phyloP scores from a whole-genome alignment of 1,140 invertebrate species.

The Drosophila azteca region DNA sequence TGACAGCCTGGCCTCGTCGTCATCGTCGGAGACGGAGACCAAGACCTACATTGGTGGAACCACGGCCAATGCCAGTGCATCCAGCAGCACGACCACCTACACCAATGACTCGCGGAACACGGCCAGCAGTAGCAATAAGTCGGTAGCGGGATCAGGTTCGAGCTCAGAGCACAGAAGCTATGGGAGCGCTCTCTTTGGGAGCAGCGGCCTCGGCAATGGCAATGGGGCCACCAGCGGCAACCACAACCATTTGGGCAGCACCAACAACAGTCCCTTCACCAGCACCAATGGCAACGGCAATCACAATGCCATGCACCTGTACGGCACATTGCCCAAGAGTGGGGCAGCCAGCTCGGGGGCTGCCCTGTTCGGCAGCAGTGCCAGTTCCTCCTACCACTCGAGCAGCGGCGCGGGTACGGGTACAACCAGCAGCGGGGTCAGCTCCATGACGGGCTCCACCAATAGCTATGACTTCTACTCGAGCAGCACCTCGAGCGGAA shows the following conservation, averaged over 20 bases:
- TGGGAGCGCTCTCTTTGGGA: constrained; percentile 64
- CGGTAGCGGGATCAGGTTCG: constrained; percentile 40
- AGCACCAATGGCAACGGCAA: constrained; percentile 66
- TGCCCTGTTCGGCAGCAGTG: constrained; percentile 55
- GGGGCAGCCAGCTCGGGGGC: constrained; percentile 62
- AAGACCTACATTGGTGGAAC: constrained; percentile 72
- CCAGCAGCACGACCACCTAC: constrained; percentile 63
- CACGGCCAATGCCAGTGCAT: constrained; percentile 41
- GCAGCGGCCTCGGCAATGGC: constrained; percentile 61
- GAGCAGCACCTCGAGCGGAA: constrained; percentile 42
- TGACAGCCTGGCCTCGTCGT: constrained; percentile 76
- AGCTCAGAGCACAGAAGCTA: constrained; percentile 61
- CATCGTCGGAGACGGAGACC: constrained; percentile 74
- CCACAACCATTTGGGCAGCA: constrained; percentile 48
- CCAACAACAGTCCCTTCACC: constrained; percentile 63
- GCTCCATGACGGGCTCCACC: constrained; percentile 81
- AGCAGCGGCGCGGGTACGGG: constrained; percentile 55
- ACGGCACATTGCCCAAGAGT: constrained; percentile 81
- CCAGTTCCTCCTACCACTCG: constrained; percentile 62
- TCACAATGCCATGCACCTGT: constrained; percentile 78
- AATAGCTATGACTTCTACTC: constrained; percentile 82
- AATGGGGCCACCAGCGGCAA: constrained; percentile 14
- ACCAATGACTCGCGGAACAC: constrained; percentile 65
- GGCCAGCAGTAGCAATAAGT: constrained; percentile 58
- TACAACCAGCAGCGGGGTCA: constrained; percentile 79